A percentile compares a stretch with the other conserved stretches of the same genome.
Conservation (phyloP, 2,797 vertebrate species). For the Notolepis coatsorum region DNA sequence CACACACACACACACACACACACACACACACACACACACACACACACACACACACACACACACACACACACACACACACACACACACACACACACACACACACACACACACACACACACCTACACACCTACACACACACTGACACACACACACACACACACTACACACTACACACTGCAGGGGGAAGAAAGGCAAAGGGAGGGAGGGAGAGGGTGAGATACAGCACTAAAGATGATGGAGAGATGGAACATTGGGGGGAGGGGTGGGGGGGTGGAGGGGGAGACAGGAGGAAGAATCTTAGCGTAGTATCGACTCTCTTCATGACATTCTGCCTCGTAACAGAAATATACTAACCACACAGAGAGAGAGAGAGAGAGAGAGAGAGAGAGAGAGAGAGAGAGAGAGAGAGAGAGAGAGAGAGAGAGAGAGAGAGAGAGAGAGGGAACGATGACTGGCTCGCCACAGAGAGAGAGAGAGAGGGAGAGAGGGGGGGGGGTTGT, state of each 20-base stretch:
- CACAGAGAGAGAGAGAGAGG: background rate
- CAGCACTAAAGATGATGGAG: background rate
- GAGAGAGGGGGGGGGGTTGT: no score
- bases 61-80: background rate
- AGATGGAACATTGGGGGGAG: no score
- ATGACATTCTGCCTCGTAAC: conserved; percentile 6
- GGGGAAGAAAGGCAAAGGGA: background rate
- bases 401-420: background rate
- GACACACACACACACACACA: background rate
- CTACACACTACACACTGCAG: background rate
- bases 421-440: background rate
- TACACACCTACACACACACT: background rate
- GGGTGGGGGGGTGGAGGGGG: background rate
- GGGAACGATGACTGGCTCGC: no score
- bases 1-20: background rate
- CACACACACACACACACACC: background rate
- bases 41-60: background rate
- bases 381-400: conserved; percentile 2
- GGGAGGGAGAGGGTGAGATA: background rate
- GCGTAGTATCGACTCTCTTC: background rate
- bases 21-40: background rate
- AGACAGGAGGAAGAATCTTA: background rate
- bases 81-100: background rate
- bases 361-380: conserved; percentile 1
- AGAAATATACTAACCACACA: conserved; percentile 8